Conservation (phyloP, 2,113 vertebrate genomes). For the Salvelinus sp. region DNA sequence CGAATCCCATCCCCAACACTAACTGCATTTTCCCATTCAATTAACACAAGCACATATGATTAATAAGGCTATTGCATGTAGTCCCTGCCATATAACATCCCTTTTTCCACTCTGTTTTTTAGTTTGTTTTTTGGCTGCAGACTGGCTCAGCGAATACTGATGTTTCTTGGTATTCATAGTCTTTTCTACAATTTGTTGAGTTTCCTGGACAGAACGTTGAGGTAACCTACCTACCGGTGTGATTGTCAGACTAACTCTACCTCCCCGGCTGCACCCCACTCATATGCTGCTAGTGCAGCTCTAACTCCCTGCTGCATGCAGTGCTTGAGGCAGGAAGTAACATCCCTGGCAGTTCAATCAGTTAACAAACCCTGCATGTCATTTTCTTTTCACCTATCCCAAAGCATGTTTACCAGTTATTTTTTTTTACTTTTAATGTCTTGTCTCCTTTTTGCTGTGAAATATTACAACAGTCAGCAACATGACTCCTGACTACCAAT, state of each 20-base stretch:
- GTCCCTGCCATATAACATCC: neutral
- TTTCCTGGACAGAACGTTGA: conserved; percentile 62
- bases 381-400: neutral
- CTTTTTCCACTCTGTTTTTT: neutral
- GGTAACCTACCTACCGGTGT: conserved; percentile 46
- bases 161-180: conserved; percentile 42
- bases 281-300: neutral
- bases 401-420: neutral
- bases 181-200: conserved; percentile 59
- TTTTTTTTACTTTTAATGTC: neutral
- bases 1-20: no score
- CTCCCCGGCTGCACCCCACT: neutral
- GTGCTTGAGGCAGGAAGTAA: neutral
- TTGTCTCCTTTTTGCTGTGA: neutral
- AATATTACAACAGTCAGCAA: neutral
- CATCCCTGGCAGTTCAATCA: neutral
- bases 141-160: conserved; percentile 51
- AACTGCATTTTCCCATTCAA: no score
- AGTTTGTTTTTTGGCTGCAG: conserved; percentile 50
- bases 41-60: neutral
- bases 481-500: no score
- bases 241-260: neutral
- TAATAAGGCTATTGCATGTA: neutral
- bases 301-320: neutral
- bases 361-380: no score